These are phyloP conservation scores for Chrysolina oricalcia DNA, from an alignment of 2,888 invertebrate genomes.

Conservation along the genomic window DNA sequence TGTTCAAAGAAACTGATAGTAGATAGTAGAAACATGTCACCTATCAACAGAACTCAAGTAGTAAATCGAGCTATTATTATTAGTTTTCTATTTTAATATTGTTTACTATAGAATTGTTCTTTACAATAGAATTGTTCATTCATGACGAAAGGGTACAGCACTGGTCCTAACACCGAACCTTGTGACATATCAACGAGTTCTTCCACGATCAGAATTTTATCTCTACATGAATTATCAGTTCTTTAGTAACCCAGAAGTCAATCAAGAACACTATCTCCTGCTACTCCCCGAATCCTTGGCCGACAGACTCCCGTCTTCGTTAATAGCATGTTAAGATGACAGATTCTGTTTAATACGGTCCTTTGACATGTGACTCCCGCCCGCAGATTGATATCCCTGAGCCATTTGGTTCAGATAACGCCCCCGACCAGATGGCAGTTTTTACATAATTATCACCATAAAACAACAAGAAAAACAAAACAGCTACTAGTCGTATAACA, in stretches of 20 bases:
- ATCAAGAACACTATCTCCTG: background rate
- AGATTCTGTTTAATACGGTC: constrained; percentile 63
- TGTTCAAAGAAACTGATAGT: too few species aligned
- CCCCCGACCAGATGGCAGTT: constrained; percentile 67
- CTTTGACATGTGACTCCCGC: constrained; percentile 66
- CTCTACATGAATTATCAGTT: background rate
- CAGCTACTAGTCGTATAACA: constrained; percentile 46
- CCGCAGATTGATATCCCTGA: constrained; percentile 60
- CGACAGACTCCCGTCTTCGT: constrained; percentile 35
- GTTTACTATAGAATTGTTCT: too few species aligned
- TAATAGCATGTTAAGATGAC: constrained; percentile 59
- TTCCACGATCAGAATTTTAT: too few species aligned
- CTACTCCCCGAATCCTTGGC: background rate
- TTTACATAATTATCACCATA: constrained; percentile 65
- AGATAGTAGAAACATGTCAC: too few species aligned
- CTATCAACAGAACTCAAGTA: too few species aligned
- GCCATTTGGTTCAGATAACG: constrained; percentile 65
- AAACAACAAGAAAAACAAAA: constrained; percentile 56
- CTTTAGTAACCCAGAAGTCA: constrained; percentile 2
- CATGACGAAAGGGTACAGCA: too few species aligned
- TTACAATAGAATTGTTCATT: too few species aligned
- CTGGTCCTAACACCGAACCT: too few species aligned
- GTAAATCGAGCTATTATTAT: too few species aligned
- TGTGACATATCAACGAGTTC: too few species aligned
- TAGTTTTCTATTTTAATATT: too few species aligned